Evolutionary conservation across 1,140 invertebrate species (phyloP), one percentile per base, ranked within the genome.

Genomic region (Drosophila sucinea): DNA sequence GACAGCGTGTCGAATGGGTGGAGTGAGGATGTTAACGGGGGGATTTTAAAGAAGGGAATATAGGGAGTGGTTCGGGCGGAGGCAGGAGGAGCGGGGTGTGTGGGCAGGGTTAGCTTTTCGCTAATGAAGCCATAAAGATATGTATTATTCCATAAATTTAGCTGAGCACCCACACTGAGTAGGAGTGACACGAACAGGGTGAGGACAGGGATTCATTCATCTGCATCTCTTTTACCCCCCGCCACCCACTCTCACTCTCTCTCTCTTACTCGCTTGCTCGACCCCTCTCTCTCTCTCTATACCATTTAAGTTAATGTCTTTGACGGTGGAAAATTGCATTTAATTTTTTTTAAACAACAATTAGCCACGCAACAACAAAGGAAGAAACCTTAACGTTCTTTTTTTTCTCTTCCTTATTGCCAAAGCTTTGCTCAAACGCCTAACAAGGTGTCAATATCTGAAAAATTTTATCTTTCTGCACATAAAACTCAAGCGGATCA

Each of bases 121-220:
- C 84, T 90, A 90, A 90, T 90, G 89, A 90, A 90, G 87, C 89
- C 73, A 91, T 90, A 89, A 90, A 90, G 78, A 89, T 90, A 90
- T 87, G 84, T 89, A 84, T 81, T 91, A 91, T 83, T 91, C 80
- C 82, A 90, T 77, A 90, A 85, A 82, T 90, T 75, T 75, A 80
- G 71, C 70, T 72, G 70, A 70, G 72, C 87, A 87, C 79, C 86
- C 87, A 87, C 86, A 75, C 66, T 58, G 70, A 44, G 40, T n/a
- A 51, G 44, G 25, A 17, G 54, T 30, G 63, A 58, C 32, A 11
- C 41, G 29, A 30, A 17, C 56, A 57, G 33, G 56, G 60, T 55
- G 68, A 63, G 5, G 32, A 58, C 56, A 30, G 10, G 38, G 17
- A 33, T 33, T 58, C 56, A 35, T 58, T 35, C 56, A 58, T 58